Conservation (phyloP, 2,113 vertebrate species). For the Pseudorectes ferrugineus region DNA sequence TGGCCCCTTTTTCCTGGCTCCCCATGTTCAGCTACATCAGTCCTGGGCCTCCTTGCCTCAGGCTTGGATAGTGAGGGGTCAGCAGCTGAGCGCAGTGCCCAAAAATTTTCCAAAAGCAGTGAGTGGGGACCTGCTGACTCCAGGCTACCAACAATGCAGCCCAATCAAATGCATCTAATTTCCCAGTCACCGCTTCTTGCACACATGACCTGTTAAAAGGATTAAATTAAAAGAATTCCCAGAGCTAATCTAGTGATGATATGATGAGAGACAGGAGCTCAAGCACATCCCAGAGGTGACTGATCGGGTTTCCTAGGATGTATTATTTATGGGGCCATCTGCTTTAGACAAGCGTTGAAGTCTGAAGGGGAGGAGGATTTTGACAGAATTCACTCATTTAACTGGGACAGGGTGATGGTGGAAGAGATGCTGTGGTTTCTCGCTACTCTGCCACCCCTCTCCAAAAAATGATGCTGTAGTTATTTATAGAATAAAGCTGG, state of each 20-base stretch:
- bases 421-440: not conserved
- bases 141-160: not conserved
- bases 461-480: not conserved
- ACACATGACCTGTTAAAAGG: slow-evolving; percentile 48
- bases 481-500: not conserved
- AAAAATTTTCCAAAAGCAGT: not conserved
- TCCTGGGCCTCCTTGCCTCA: accelerated
- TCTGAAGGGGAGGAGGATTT: not conserved
- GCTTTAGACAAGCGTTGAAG: not conserved
- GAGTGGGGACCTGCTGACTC: not conserved
- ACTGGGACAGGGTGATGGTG: not conserved
- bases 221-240: slow-evolving; percentile 59
- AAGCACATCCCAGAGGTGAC: not conserved
- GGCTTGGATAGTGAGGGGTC: not conserved
- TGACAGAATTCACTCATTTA: not conserved
- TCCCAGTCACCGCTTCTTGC: not conserved
- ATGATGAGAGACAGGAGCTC: slow-evolving; percentile 47
- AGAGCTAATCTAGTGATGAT: slow-evolving; percentile 47
- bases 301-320: slow-evolving; percentile 18
- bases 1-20: not conserved
- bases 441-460: accelerated
- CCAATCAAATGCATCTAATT: not conserved
- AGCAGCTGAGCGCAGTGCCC: accelerated
- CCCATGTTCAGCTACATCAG: not conserved
- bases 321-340: slow-evolving; percentile 56